Base-by-base conservation (phyloP, 2,888 invertebrate species). In the Caenorhabditis sp. region DNA sequence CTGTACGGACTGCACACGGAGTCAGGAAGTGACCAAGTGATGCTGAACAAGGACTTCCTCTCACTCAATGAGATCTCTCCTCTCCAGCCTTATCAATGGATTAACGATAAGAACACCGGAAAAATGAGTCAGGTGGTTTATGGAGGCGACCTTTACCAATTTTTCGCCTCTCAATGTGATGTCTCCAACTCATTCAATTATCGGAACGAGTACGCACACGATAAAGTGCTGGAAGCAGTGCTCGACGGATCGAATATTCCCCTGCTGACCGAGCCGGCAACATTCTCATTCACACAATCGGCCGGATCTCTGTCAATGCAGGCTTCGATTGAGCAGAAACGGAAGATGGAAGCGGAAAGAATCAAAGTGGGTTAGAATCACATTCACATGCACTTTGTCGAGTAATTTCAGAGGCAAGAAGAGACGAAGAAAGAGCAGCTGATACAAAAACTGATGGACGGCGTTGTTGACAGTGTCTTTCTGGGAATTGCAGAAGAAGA, bases 151-250 rank as follows among this genome's bases (percentile, higher is more conserved):
- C 37, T 46, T 0, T 53, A 72, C 35, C 56, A 70, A 17, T 71
- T 53, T 27, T 39, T 53, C 2, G 43, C 70, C 20, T 52, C 66
- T 13, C 37, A 46, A 24, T 53, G 63, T n/a, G 74, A 70, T 27
- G 73, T 80, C 11, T 58, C 66, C 5, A 70, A 81, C 26, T 84
- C 84, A 4, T 84, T 84, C 59, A 81, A 84, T 53, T 37, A 52
- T 37, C 73, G 72, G 9, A 75, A 78, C 3, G 39, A 55, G 24
- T 84, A 82, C 41, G 39, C 45, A 1, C 52, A 74, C 6, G 84
- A 84, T 61, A 79, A 72, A 24, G 73, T 84, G 5, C 55, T 84
- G 15, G 68, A 61, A 13, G 43, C 45, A 5, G 48, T 74, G 0
- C 56, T 74, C 7, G 68, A 50, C 17, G 61, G 53, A 52, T 59